A percentile compares a stretch with the other conserved stretches of the same genome.
These are phyloP conservation scores for Pagrus major DNA, from an alignment of 2,113 vertebrate genomes.

Conservation along the genomic window DNA sequence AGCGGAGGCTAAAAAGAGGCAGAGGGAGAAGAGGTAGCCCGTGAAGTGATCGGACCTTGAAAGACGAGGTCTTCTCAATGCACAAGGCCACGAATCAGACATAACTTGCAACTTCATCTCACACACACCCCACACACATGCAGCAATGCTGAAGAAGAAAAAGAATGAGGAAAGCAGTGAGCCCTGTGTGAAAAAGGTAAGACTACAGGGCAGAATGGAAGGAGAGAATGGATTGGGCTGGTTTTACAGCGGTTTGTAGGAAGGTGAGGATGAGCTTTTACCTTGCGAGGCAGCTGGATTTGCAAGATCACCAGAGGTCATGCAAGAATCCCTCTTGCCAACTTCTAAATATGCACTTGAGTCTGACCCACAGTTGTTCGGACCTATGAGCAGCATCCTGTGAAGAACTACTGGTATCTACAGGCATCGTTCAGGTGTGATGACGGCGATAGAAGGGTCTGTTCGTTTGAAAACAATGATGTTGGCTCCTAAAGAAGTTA, in stretches of 20 bases:
- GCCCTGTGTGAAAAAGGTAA: slow-evolving; percentile 66
- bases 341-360: too few species aligned
- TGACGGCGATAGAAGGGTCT: too few species aligned
- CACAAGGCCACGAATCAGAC: slow-evolving; percentile 28
- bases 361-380: too few species aligned
- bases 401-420: too few species aligned
- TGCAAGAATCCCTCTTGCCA: too few species aligned
- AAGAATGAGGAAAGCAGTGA: slow-evolving; percentile 40
- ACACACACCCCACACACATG: slow-evolving; percentile 7
- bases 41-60: slow-evolving; percentile 36
- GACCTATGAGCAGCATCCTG: too few species aligned
- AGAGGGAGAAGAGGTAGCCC: slow-evolving; percentile 34
- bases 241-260: not conserved
- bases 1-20: slow-evolving; percentile 36
- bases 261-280: not conserved
- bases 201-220: not conserved
- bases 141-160: slow-evolving; percentile 71
- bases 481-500: too few species aligned
- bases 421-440: too few species aligned
- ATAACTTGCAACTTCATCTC: not conserved
- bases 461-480: too few species aligned
- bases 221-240: not conserved
- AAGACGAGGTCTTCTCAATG: not conserved
- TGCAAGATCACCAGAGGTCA: too few species aligned
- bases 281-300: too few species aligned